Conservation (phyloP, 1,140 invertebrate genomes). For the Geopemphigus sp. region DNA sequence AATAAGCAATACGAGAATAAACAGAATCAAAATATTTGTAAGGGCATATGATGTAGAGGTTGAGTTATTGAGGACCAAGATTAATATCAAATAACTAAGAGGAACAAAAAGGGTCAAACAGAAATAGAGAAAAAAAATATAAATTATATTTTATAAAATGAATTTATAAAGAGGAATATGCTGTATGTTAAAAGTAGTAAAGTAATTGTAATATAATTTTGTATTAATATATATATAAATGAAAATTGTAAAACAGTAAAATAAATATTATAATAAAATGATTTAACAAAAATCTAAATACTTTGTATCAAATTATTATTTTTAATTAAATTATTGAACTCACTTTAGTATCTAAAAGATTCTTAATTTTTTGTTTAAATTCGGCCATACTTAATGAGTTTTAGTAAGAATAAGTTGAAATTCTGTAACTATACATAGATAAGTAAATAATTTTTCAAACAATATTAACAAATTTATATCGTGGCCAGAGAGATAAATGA, state of each 20-base stretch:
- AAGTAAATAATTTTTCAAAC: too few relatives aligned
- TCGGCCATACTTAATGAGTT: constrained; percentile 13
- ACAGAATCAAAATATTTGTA: too few relatives aligned
- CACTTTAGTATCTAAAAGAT: constrained; percentile 42
- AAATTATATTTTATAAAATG: not conserved
- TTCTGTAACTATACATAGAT: not conserved
- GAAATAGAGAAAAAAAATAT: not conserved
- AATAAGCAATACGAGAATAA: too few relatives aligned
- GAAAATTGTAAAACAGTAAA: too few relatives aligned
- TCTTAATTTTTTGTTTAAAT: constrained; percentile 38
- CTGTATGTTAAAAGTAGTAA: too few relatives aligned
- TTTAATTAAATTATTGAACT: constrained; percentile 1
- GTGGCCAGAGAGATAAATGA: not conserved
- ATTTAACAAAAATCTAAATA: too few relatives aligned
- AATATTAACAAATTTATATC: not conserved
- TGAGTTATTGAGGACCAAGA: too few relatives aligned
- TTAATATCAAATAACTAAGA: not conserved
- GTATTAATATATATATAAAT: too few relatives aligned
- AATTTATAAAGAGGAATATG: not conserved
- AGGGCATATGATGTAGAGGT: too few relatives aligned
- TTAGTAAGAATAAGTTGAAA: not conserved
- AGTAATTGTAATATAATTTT: too few relatives aligned
- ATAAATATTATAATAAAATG: too few relatives aligned
- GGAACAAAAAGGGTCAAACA: not conserved
- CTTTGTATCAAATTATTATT: too few relatives aligned